Conservation (phyloP, 2,113 vertebrate genomes). For the Columba janthina region DNA sequence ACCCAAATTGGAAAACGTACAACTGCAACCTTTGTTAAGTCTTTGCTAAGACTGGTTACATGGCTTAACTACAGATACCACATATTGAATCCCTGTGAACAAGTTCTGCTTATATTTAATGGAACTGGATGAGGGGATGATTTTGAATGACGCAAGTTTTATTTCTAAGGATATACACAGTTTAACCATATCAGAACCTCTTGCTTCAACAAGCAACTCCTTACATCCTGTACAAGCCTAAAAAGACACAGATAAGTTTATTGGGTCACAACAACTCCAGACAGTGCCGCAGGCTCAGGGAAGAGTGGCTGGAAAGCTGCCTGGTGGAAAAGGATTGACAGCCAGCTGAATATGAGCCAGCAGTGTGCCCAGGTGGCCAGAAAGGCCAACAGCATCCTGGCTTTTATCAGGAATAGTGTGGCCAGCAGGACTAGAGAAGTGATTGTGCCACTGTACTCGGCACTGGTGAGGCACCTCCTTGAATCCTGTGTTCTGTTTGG, state of each 20-base stretch:
- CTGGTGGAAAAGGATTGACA: no score
- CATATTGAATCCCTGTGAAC: not conserved
- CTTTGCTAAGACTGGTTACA: not conserved
- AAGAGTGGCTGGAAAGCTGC: no score
- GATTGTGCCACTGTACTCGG: no score
- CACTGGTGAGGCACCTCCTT: no score
- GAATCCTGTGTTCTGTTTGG: no score
- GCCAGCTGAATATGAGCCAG: no score
- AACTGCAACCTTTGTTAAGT: slow-evolving; percentile 21
- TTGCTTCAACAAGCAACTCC: not conserved
- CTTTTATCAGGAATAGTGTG: no score
- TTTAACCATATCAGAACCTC: not conserved
- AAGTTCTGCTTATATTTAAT: not conserved
- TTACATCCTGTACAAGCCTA: not conserved
- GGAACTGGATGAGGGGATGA: not conserved
- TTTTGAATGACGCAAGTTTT: not conserved
- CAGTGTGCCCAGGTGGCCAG: no score
- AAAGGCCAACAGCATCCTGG: no score
- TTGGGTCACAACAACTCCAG: no score
- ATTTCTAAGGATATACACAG: not conserved
- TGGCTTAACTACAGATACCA: slow-evolving; percentile 12
- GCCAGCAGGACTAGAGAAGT: no score
- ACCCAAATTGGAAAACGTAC: slow-evolving; percentile 40
- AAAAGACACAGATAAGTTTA: not conserved
- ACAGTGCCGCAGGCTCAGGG: no score